These are phyloP conservation scores for Andrena praecox DNA, from an alignment of 2,888 invertebrate species.

Conservation along the genomic window DNA sequence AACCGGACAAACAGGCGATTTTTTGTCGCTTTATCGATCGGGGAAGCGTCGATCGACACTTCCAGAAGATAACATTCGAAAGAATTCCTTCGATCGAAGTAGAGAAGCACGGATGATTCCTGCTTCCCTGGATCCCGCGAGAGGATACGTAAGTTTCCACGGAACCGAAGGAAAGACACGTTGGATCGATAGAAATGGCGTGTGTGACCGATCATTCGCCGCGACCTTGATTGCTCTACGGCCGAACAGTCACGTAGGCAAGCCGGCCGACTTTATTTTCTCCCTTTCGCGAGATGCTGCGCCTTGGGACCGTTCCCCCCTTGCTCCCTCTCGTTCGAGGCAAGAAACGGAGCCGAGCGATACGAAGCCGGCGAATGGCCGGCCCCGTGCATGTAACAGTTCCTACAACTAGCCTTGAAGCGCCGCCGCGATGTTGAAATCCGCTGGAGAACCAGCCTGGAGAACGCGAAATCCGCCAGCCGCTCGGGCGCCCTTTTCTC, in stretches of 20 bases:
- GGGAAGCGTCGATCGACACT: neutral
- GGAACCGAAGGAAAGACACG: neutral
- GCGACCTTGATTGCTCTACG: slow-evolving; percentile 61
- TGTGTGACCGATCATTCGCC: slow-evolving; percentile 37
- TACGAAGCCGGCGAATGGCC: slow-evolving; percentile 22
- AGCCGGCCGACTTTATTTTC: slow-evolving; percentile 29
- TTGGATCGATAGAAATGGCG: slow-evolving; percentile 34
- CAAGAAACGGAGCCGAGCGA: slow-evolving; percentile 8
- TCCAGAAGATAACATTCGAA: neutral
- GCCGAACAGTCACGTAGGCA: slow-evolving; percentile 61
- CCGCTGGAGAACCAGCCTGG: slow-evolving; percentile 1
- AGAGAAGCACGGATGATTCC: neutral
- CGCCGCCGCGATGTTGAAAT: slow-evolving; percentile 43
- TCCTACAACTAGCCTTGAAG: slow-evolving; percentile 54
- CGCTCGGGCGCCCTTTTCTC: neutral
- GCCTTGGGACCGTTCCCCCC: neutral
- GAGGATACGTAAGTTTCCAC: neutral
- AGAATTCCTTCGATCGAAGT: neutral
- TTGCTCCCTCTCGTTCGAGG: neutral
- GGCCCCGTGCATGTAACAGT: slow-evolving; percentile 31
- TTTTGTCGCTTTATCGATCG: neutral
- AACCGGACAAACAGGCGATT: neutral
- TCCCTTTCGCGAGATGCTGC: slow-evolving; percentile 31
- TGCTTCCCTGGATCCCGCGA: neutral
- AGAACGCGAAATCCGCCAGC: slow-evolving; percentile 20